Evolutionary conservation across 2,113 vertebrate species (phyloP).

Genomic region (Riparia riparia): DNA sequence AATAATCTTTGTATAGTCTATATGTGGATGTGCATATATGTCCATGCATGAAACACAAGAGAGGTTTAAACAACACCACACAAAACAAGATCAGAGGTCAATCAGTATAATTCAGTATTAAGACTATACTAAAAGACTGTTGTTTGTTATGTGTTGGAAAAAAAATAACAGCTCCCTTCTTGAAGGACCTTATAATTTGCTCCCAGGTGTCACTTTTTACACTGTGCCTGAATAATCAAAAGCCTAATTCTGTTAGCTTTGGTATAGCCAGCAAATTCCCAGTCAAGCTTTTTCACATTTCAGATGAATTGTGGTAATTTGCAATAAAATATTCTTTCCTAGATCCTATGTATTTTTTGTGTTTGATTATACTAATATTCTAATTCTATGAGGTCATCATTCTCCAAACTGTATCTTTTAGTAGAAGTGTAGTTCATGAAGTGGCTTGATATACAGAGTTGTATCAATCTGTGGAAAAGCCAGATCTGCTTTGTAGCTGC

Average conservation of each 20-base stretch:
- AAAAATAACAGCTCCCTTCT: background rate
- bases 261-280: background rate
- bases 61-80: background rate
- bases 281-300: background rate
- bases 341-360: background rate
- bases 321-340: background rate
- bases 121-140: background rate
- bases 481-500: background rate
- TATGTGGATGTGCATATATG: background rate
- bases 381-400: background rate
- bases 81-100: background rate
- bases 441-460: background rate
- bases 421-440: background rate
- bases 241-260: background rate
- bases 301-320: background rate
- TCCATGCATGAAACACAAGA: background rate
- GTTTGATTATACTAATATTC: background rate
- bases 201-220: rapidly evolving
- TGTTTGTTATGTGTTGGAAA: background rate
- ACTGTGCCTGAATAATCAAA: background rate
- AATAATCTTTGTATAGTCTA: background rate
- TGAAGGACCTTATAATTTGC: background rate
- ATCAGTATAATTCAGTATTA: background rate
- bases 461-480: background rate
- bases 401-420: background rate